phyloP scores from a whole-genome alignment of 2,797 vertebrate species.

The Neosalanx taihuensis region DNA sequence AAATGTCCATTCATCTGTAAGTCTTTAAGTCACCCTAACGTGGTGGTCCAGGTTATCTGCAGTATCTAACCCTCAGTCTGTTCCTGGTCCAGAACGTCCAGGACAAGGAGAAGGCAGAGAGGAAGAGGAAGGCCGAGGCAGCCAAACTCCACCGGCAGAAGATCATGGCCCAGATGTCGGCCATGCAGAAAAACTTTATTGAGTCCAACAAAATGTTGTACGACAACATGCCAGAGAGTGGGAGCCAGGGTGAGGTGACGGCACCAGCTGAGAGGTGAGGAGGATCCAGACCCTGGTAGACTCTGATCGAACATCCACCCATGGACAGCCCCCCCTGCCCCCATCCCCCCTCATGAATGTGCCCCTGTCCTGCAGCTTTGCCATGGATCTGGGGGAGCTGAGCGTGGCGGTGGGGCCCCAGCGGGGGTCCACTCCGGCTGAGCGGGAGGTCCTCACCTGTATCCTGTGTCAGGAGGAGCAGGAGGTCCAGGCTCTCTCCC shows the following conservation, averaged over 20 bases:
- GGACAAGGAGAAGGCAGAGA: constrained; percentile 94
- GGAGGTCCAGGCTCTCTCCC: constrained; percentile 83
- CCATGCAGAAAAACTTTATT: constrained; percentile 98
- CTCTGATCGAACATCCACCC: no score
- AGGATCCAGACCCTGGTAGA: neutral
- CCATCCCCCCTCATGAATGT: no score
- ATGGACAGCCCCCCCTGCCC: no score
- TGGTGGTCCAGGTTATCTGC: neutral
- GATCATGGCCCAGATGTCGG: constrained; percentile 99
- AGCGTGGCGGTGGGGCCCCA: constrained; percentile 86
- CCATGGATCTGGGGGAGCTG: constrained; percentile 73
- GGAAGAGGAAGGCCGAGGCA: constrained; percentile 95
- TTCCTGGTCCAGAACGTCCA: constrained; percentile 74
- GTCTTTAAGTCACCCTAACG: no score
- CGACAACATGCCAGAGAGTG: constrained; percentile 84
- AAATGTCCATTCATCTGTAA: no score
- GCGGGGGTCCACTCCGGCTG: constrained; percentile 78
- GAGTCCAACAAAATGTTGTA: constrained; percentile 96
- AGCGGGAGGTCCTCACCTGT: constrained; percentile 90
- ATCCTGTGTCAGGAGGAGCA: constrained; percentile 99
- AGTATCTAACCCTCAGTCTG: neutral
- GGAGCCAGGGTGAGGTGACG: constrained; percentile 72
- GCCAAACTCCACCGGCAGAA: constrained; percentile 95
- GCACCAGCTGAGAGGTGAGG: constrained; percentile 78
- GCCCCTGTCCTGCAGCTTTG: constrained; percentile 56